Conservation (phyloP, 2,113 vertebrate species). For the Panthera leo region DNA sequence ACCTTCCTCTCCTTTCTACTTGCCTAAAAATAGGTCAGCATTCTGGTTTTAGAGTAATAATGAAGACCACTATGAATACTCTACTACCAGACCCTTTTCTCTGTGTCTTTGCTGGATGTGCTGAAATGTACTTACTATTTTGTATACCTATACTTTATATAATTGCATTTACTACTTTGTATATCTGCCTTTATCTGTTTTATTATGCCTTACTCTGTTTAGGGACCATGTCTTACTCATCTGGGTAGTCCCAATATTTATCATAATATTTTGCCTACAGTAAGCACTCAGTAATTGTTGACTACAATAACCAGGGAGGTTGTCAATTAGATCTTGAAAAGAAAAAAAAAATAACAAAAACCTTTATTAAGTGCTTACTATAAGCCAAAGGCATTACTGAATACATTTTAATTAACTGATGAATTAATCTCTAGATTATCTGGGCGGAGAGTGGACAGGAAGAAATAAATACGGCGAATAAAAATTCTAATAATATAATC, state of each 20-base stretch:
- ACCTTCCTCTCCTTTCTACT: not conserved
- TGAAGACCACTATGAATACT: not conserved
- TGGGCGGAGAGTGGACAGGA: not conserved
- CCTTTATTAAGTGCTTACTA: not conserved
- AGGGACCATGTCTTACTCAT: not conserved
- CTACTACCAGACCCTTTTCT: not conserved
- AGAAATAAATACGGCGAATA: not conserved
- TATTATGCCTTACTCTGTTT: not conserved
- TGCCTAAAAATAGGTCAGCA: not conserved
- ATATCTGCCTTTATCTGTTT: not conserved
- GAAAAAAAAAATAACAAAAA: not conserved
- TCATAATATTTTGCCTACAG: not conserved
- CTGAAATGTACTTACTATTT: not conserved
- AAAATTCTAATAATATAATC: conserved; percentile 26
- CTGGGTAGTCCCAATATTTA: not conserved
- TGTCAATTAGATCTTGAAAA: not conserved
- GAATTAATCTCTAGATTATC: conserved; percentile 45
- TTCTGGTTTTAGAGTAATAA: not conserved
- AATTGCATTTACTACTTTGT: not conserved
- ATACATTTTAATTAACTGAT: conserved; percentile 43
- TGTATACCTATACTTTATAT: not conserved
- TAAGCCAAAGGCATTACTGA: not conserved
- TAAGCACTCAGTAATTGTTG: not conserved
- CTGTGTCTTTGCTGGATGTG: not conserved
- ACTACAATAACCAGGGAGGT: not conserved